These are phyloP conservation scores for Zygogramma bicolorata DNA, from an alignment of 2,888 invertebrate species.

Conservation along the genomic window DNA sequence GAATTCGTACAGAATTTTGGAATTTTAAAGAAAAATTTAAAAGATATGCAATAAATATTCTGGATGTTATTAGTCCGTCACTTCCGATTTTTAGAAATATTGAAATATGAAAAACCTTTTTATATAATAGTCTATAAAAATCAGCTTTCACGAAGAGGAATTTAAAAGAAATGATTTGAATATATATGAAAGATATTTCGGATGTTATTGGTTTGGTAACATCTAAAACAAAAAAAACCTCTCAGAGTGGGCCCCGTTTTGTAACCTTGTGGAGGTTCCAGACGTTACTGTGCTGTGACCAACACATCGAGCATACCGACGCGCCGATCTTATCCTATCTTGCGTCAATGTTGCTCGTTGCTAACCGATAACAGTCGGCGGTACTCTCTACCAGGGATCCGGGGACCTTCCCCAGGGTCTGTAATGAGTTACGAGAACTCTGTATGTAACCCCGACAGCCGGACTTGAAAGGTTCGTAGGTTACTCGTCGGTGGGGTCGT, in stretches of 20 bases:
- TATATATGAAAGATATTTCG: no score
- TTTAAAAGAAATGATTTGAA: no score
- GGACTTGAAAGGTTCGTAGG: constrained; percentile 62
- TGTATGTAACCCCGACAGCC: constrained; percentile 65
- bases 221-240: constrained; percentile 55
- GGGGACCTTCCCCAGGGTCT: constrained; percentile 70
- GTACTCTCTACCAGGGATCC: constrained; percentile 70
- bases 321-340: constrained; percentile 56
- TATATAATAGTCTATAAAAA: no score
- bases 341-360: constrained; percentile 58
- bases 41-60: no score
- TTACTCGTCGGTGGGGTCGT: background rate
- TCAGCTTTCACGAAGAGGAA: no score
- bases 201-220: background rate
- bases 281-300: constrained; percentile 62
- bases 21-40: no score
- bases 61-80: no score
- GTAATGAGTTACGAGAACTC: constrained; percentile 62
- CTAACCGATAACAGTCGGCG: constrained; percentile 64
- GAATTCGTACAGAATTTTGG: no score
- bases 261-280: constrained; percentile 55
- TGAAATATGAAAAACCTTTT: no score
- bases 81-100: no score
- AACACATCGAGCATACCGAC: constrained; percentile 59
- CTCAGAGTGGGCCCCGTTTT: constrained; percentile 63